phyloP scores from a whole-genome alignment of 2,888 invertebrate genomes.

The Drosophila kanekoi region DNA sequence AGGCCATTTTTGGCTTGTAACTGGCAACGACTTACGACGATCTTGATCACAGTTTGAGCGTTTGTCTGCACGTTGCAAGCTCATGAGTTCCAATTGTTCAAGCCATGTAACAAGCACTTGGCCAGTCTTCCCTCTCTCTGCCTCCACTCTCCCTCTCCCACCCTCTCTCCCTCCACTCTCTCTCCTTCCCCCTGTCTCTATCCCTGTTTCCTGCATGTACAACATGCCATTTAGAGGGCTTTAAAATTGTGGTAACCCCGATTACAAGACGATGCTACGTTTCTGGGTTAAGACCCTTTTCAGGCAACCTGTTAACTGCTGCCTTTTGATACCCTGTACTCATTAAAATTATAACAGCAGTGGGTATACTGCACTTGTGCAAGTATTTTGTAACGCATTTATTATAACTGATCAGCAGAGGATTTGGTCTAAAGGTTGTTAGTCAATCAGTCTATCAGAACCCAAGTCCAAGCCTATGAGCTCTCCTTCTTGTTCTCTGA shows the following conservation, averaged over 20 bases:
- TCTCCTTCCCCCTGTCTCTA: slow-evolving; percentile 25
- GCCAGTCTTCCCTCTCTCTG: slow-evolving; percentile 1
- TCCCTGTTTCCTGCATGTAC: slow-evolving; percentile 52
- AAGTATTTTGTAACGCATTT: neutral
- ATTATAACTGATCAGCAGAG: too few species aligned
- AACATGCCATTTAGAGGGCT: slow-evolving; percentile 63
- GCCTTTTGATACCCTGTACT: slow-evolving; percentile 12
- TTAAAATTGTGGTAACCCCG: slow-evolving; percentile 79
- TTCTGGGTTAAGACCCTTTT: slow-evolving; percentile 75
- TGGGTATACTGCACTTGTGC: neutral
- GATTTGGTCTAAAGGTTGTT: too few species aligned
- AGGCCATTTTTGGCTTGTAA: slow-evolving; percentile 69
- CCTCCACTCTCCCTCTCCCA: slow-evolving; percentile 4
- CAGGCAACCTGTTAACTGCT: slow-evolving; percentile 52
- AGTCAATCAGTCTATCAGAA: neutral
- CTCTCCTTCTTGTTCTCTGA: neutral
- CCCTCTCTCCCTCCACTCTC: slow-evolving; percentile 20
- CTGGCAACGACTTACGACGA: slow-evolving; percentile 61
- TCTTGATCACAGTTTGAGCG: slow-evolving; percentile 81
- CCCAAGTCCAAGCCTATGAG: neutral
- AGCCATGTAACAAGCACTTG: slow-evolving; percentile 43
- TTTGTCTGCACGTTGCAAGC: slow-evolving; percentile 69
- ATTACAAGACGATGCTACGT: slow-evolving; percentile 67
- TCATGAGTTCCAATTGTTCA: slow-evolving; percentile 69
- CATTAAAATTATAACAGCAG: neutral